Base-by-base conservation (phyloP, 2,797 vertebrate genomes). In the Streptopelia turtur region DNA sequence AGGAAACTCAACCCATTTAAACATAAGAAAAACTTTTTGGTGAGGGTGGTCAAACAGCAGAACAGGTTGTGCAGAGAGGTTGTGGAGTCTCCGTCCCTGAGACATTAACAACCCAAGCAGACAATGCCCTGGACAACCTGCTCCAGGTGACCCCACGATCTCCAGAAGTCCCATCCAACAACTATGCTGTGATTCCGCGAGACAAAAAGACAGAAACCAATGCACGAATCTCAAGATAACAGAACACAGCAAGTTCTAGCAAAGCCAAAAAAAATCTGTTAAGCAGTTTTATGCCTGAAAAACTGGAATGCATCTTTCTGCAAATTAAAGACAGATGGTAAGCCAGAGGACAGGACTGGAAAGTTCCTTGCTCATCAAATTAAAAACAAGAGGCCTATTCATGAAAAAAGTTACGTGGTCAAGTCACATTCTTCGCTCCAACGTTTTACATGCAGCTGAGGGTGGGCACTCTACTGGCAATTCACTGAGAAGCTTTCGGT, bases 321-420 rank as follows among this genome's bases (percentile, higher is more conserved):
- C 79, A 98, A 98, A 98, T 98, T 98, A 96, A 98, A 98, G 96
- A 98, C 98, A 98, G 97, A 98, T 83, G 98, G 89, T 84, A 97
- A 97, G 97, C 84, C 79, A 11, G 95, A 95, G 94, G 95, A 96
- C 95, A 96, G 91, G 91, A 91, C 90, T 98, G 95, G 96, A 98
- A 98, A 98, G 94, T 96, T 97, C 96, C 60, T 94, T 96, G 92
- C 94, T 97, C 97, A 97, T 98, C 97, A 97, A 96, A 97, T 97
- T 96, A 96, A 98, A 98, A 98, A 97, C 96, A 97, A 98, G 96
- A 97, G 88, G 80, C 89, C 94, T 97, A 97, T 97, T 98, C 97
- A 97, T 90, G 69, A 93, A 91, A 96, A 95, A 95, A 83, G 37
- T 96, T 97, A 92, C 8, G 28, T 89, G 97, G 95, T 97, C 96